Percentiles rank a stretch among this genome's conserved stretches.
These are phyloP conservation scores for Gambelia wislizenii DNA, from an alignment of 2,797 vertebrate species.

Conservation along the genomic window DNA sequence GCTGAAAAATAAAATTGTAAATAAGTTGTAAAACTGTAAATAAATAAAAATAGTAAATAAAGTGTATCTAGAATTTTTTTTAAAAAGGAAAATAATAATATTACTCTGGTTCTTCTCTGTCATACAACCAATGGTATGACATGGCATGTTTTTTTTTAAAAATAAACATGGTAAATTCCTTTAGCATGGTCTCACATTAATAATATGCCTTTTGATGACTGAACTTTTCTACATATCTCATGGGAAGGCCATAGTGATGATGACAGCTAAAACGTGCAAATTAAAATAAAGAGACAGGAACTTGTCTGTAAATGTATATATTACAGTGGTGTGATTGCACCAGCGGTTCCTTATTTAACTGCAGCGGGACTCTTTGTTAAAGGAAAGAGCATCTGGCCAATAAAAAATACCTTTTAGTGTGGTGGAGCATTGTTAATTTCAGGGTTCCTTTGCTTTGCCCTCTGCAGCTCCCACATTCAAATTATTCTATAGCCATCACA, in stretches of 20 bases:
- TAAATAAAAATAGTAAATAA: no score
- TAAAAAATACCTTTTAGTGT: conserved; percentile 1
- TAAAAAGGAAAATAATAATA: background rate
- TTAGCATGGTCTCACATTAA: background rate
- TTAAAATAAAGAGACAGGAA: background rate
- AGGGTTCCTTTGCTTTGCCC: conserved; percentile 6
- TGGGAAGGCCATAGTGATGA: background rate
- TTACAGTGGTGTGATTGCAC: background rate
- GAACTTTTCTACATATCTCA: background rate
- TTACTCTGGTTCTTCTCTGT: background rate
- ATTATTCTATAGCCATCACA: background rate
- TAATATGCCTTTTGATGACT: background rate
- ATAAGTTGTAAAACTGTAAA: no score
- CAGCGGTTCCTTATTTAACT: background rate
- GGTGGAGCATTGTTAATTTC: background rate
- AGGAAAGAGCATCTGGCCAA: background rate
- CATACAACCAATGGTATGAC: no score
- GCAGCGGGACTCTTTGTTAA: background rate
- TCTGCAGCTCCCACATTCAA: background rate
- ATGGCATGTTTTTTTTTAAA: background rate
- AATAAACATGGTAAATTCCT: background rate
- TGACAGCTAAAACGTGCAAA: background rate
- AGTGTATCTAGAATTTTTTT: no score
- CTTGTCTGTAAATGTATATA: background rate
- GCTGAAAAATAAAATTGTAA: no score